A percentile compares a stretch with the other conserved stretches of the same genome.
Evolutionary conservation across 2,888 invertebrate species (phyloP).

Genomic region (Nysson spinosus): DNA sequence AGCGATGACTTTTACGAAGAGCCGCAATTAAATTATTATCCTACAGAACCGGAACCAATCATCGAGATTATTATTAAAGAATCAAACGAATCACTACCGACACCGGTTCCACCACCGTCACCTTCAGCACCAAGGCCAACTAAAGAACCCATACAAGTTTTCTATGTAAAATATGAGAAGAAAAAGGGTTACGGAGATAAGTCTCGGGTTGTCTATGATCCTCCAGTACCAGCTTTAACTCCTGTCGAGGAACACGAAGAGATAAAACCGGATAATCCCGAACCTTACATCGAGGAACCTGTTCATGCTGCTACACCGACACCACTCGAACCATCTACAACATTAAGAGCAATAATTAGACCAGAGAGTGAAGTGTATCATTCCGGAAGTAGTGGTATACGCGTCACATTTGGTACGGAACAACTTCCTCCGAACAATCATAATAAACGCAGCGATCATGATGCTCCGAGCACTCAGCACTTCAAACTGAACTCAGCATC

Average conservation of each 20-base stretch:
- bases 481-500: conserved; percentile 59
- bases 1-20: conserved; percentile 76
- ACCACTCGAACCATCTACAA: conserved; percentile 84
- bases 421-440: conserved; percentile 74
- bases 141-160: conserved; percentile 93
- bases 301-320: conserved; percentile 79
- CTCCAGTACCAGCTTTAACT: conserved; percentile 88
- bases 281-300: conserved; percentile 80
- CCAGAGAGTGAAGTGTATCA: conserved; percentile 92
- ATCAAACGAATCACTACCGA: conserved; percentile 88
- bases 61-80: conserved; percentile 95
- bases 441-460: conserved; percentile 71
- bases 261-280: conserved; percentile 61
- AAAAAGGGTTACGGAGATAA: conserved; percentile 87
- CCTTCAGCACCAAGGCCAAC: conserved; percentile 77
- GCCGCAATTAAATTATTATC: conserved; percentile 68
- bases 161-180: conserved; percentile 91
- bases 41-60: conserved; percentile 89
- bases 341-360: conserved; percentile 89
- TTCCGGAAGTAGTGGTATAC: conserved; percentile 86
- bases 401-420: conserved; percentile 88
- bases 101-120: conserved; percentile 80
- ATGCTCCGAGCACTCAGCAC: conserved; percentile 72
- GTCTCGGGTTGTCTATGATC: conserved; percentile 87
- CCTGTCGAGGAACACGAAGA: conserved; percentile 84